Conservation (phyloP, 2,888 invertebrate genomes). For the Sericinus montela region DNA sequence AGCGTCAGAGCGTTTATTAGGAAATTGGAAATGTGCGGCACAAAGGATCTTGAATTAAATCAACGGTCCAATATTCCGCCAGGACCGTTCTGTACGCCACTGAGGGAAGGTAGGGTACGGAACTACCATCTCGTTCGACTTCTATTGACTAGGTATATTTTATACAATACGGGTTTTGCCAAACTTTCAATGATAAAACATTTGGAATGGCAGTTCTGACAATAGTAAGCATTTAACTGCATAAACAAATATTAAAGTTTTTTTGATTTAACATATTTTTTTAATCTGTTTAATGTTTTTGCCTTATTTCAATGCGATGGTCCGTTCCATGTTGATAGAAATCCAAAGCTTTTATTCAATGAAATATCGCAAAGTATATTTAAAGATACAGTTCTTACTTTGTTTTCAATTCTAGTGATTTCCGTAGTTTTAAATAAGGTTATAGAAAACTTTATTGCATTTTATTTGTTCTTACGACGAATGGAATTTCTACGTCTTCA, state of each 20-base stretch:
- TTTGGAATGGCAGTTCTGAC: too few species aligned
- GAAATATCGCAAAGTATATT: conserved; percentile 1
- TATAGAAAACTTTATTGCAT: conserved; percentile 14
- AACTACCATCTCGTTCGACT: conserved; percentile 4
- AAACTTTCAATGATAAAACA: too few species aligned
- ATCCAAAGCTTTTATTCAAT: conserved; percentile 1
- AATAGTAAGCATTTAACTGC: too few species aligned
- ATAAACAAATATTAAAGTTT: background rate
- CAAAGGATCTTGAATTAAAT: conserved; percentile 71
- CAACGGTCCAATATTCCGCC: conserved; percentile 58
- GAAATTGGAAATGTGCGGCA: conserved; percentile 62
- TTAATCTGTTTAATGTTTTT: too few species aligned
- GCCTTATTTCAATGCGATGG: too few species aligned
- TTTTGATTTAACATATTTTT: too few species aligned
- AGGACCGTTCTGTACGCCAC: conserved; percentile 47
- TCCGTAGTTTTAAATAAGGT: conserved; percentile 15
- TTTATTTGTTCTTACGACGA: conserved; percentile 1
- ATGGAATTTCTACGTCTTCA: conserved; percentile 5
- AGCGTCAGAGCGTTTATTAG: conserved; percentile 56
- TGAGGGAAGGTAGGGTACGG: conserved; percentile 22
- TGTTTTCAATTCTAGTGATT: conserved; percentile 15
- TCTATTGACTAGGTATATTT: background rate
- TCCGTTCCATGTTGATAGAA: background rate
- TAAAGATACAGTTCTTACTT: conserved; percentile 8
- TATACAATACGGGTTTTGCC: too few species aligned